phyloP scores from a whole-genome alignment of 2,797 vertebrate genomes.

The Enteromius treurensis region DNA sequence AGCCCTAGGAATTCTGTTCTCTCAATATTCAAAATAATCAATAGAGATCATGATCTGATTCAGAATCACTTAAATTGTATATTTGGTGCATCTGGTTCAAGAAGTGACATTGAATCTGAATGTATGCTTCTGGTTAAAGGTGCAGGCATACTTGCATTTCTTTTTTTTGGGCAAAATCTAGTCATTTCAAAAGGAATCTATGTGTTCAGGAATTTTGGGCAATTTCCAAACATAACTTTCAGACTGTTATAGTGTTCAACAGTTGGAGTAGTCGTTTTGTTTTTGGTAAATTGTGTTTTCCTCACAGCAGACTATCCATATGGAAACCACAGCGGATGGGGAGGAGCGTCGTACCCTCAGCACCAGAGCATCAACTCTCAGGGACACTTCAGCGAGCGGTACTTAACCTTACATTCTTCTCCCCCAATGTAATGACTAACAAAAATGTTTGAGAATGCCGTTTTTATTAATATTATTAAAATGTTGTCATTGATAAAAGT shows the following conservation, averaged over 20 bases:
- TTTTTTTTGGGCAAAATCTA: neutral
- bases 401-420: constrained; percentile 27
- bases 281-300: constrained; percentile 18
- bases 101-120: neutral
- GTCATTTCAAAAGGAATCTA: neutral
- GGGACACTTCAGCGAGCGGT: constrained; percentile 96
- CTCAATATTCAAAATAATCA: neutral
- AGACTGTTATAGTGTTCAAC: too few relatives aligned
- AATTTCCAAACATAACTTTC: neutral
- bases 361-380: constrained; percentile 91
- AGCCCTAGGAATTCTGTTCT: neutral
- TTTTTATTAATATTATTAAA: neutral
- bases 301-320: constrained; percentile 85
- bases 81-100: neutral
- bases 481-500: neutral
- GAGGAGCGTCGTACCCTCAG: constrained; percentile 86
- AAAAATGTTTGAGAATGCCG: neutral
- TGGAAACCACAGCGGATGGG: constrained; percentile 89
- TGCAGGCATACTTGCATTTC: neutral
- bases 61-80: neutral
- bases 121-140: neutral
- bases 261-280: neutral
- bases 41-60: neutral
- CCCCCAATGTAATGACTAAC: neutral
- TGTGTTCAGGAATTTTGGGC: neutral